These are phyloP conservation scores for Discoglossus pictus DNA, from an alignment of 2,797 vertebrate genomes.

Conservation along the genomic window DNA sequence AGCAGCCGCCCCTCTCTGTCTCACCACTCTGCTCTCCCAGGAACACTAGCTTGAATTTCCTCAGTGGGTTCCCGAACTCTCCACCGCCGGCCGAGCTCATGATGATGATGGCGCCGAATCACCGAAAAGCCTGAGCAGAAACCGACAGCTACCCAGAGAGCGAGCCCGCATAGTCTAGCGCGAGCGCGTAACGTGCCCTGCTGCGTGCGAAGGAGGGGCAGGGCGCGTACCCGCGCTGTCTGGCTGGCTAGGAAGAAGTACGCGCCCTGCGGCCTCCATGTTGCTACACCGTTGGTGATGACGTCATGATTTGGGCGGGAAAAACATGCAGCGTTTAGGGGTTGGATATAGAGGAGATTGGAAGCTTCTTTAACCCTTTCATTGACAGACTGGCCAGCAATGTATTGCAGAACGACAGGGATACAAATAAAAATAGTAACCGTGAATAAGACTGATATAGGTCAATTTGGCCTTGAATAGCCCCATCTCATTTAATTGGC, in stretches of 20 bases:
- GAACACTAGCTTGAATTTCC: constrained; percentile 85
- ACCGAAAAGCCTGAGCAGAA: constrained; percentile 19
- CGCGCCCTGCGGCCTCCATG: constrained; percentile 25
- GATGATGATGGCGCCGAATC: constrained; percentile 32
- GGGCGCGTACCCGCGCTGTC: constrained; percentile 8
- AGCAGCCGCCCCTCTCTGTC: constrained; percentile 14
- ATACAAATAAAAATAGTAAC: no score
- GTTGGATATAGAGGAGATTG: no score
- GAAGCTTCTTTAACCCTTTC: no score
- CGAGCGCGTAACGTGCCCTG: constrained; percentile 9
- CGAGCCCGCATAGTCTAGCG: constrained; percentile 19
- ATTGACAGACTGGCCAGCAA: no score
- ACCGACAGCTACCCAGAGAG: constrained; percentile 34
- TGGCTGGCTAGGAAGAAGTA: no score
- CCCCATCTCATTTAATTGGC: no score
- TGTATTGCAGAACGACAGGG: no score
- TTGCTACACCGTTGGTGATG: constrained; percentile 24
- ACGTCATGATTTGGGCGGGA: neutral
- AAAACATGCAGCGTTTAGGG: no score
- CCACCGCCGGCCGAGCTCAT: constrained; percentile 65
- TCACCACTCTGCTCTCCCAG: constrained; percentile 85
- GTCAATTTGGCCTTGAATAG: no score
- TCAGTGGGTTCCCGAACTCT: constrained; percentile 86
- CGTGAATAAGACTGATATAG: no score
- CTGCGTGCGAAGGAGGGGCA: constrained; percentile 22